A percentile compares a stretch with the other conserved stretches of the same genome.
phyloP scores from a whole-genome alignment of 2,797 vertebrate species.

The Euphonia xanthogaster region DNA sequence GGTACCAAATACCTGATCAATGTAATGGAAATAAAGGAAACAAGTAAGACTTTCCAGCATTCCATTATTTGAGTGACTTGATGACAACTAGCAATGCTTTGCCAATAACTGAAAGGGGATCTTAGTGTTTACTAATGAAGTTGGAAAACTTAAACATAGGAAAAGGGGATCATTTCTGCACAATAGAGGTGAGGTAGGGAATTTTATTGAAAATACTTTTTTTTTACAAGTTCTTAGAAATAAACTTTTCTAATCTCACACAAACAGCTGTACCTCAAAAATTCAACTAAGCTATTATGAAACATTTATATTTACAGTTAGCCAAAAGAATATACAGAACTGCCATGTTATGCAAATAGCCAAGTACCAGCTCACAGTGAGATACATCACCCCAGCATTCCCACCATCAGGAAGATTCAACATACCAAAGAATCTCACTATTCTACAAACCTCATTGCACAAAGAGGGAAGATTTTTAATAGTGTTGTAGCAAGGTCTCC shows the following conservation, averaged over 20 bases:
- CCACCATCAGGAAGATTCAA: slow-evolving; percentile 70
- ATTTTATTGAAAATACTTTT: slow-evolving; percentile 69
- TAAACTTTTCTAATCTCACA: slow-evolving; percentile 70
- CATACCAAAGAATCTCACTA: slow-evolving; percentile 62
- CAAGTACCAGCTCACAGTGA: slow-evolving; percentile 72
- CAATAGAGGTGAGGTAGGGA: slow-evolving; percentile 59
- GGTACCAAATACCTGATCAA: not conserved
- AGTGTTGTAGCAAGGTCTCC: slow-evolving; percentile 29
- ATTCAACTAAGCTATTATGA: slow-evolving; percentile 75
- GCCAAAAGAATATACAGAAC: slow-evolving; percentile 74
- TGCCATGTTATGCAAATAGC: slow-evolving; percentile 69
- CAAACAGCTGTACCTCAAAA: slow-evolving; percentile 74
- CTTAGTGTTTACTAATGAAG: not conserved
- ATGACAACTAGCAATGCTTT: not conserved
- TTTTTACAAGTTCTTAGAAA: slow-evolving; percentile 66
- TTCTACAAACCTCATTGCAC: slow-evolving; percentile 65
- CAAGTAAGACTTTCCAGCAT: not conserved
- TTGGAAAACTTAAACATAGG: not conserved
- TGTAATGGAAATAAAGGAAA: not conserved
- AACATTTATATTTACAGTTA: slow-evolving; percentile 77
- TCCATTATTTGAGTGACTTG: not conserved
- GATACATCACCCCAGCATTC: slow-evolving; percentile 70
- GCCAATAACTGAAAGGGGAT: not conserved
- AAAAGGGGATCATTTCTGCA: slow-evolving; percentile 61
- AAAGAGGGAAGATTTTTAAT: slow-evolving; percentile 45